Conservation (phyloP, 2,113 vertebrate species). For the Neomonachus schauinslandi region DNA sequence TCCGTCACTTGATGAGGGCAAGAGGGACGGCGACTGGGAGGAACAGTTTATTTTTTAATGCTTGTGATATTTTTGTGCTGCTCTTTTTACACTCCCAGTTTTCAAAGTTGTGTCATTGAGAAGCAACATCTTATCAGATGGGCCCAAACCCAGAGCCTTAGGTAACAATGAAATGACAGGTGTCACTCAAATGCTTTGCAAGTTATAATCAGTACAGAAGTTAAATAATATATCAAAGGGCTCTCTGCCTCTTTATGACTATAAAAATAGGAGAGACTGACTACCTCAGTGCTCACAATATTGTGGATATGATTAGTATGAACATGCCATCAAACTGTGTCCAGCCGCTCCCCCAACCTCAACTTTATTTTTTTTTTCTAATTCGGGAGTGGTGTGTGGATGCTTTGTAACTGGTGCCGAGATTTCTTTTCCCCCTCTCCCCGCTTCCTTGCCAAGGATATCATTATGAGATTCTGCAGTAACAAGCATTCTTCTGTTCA, state of each 20-base stretch:
- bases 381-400: conserved; percentile 59
- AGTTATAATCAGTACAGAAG: conserved; percentile 14
- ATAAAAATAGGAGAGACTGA: background rate
- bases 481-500: conserved; percentile 96
- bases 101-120: conserved; percentile 45
- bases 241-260: conserved; percentile 21
- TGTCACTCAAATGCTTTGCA: conserved; percentile 57
- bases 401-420: conserved; percentile 78
- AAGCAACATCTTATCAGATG: background rate
- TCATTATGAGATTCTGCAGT: conserved; percentile 93
- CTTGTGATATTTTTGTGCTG: background rate
- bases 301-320: background rate
- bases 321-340: background rate
- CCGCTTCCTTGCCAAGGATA: conserved; percentile 90
- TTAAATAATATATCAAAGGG: conserved; percentile 62
- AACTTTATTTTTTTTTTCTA: conserved; percentile 57
- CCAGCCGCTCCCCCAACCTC: background rate
- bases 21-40: background rate
- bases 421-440: conserved; percentile 84
- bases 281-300: background rate
- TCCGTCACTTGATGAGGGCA: background rate
- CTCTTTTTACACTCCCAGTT: background rate
- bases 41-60: conserved; percentile 19
- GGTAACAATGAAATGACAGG: conserved; percentile 44
- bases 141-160: background rate